Conservation (phyloP, 2,888 invertebrate genomes). For the Catocala nupta region DNA sequence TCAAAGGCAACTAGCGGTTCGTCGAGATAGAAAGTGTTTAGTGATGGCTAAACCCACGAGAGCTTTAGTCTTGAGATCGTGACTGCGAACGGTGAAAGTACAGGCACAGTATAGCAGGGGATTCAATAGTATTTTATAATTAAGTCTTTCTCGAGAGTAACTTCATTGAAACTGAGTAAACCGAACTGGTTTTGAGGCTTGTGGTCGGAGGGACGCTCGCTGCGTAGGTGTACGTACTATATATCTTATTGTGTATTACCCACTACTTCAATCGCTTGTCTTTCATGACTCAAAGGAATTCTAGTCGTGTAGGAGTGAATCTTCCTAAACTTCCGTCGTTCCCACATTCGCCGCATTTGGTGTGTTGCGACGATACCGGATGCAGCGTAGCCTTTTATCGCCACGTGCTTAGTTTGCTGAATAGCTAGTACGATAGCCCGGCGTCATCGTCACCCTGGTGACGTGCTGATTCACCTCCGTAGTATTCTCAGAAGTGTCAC, state of each 20-base stretch:
- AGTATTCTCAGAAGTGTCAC: conserved; percentile 60
- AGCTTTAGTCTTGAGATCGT: conserved; percentile 58
- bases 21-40: conserved; percentile 72
- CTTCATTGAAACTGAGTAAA: conserved; percentile 41
- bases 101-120: conserved; percentile 51
- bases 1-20: conserved; percentile 36
- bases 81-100: conserved; percentile 78
- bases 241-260: conserved; percentile 30
- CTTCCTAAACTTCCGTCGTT: conserved; percentile 76
- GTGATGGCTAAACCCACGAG: conserved; percentile 48
- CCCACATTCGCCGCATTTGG: conserved; percentile 68
- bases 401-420: conserved; percentile 71
- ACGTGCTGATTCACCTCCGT: conserved; percentile 62
- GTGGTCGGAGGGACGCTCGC: conserved; percentile 24
- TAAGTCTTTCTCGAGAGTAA: conserved; percentile 28
- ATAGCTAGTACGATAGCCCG: conserved; percentile 49
- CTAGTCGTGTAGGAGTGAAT: conserved; percentile 67
- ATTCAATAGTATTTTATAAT: conserved; percentile 52
- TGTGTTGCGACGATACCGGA: conserved; percentile 70
- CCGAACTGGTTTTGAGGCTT: conserved; percentile 42
- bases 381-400: conserved; percentile 68
- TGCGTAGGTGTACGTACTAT: conserved; percentile 42
- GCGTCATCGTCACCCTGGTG: conserved; percentile 52
- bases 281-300: conserved; percentile 65
- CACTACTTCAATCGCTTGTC: conserved; percentile 42